Conservation (phyloP, 53 echinoderm and acorn worm genomes). For the Apostichopus leukothele region DNA sequence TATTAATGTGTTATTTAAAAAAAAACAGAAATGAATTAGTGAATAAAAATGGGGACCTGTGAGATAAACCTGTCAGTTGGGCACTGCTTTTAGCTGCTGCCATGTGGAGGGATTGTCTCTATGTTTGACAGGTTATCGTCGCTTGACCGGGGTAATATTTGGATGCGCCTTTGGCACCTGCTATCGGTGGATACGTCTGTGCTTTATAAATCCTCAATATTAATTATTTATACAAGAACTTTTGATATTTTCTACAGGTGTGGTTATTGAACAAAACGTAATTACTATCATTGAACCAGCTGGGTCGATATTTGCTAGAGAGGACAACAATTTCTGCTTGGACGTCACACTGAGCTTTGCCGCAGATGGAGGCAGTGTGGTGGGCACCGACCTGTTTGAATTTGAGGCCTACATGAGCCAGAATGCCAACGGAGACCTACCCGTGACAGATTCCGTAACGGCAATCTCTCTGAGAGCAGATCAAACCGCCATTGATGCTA, state of each 20-base stretch:
- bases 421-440: neutral
- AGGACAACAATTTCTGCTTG: slow-evolving; percentile 21
- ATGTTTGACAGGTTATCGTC: no score
- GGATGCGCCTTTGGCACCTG: no score
- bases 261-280: slow-evolving; percentile 6
- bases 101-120: no score
- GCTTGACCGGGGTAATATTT: no score
- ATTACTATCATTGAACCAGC: neutral
- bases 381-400: slow-evolving; percentile 14
- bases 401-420: slow-evolving; percentile 30
- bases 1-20: no score
- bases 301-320: slow-evolving; percentile 19
- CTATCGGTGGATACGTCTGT: no score
- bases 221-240: no score
- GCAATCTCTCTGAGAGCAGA: neutral
- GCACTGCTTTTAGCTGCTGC: no score
- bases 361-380: slow-evolving; percentile 11
- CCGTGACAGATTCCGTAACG: neutral
- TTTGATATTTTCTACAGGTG: neutral
- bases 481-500: neutral
- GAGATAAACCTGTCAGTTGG: no score
- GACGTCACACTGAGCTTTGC: neutral
- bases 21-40: no score
- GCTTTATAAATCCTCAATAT: no score
- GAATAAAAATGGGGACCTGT: no score